Evolutionary conservation across 1,140 invertebrate species (phyloP), one percentile per base, ranked within the genome.

Genomic region (Formica selysi): DNA sequence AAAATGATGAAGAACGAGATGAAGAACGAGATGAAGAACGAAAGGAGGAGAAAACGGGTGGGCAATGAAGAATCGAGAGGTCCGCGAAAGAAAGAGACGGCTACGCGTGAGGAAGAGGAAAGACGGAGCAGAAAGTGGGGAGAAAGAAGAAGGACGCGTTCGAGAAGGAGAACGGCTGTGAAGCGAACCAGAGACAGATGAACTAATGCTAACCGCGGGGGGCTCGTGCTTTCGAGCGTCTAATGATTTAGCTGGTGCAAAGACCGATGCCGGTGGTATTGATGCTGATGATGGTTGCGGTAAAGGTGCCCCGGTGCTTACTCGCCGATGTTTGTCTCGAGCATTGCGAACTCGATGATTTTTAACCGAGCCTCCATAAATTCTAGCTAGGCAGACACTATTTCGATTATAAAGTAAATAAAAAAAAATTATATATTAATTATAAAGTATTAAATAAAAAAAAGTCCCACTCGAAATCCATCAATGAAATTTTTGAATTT

Each of bases 121-220:
- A 54, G 44, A 57, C 29, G 57, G 65, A 76, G 26, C 6, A 6
- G 62, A 48, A 64, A 38, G 73, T 70, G n/a, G 65, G 64, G 48
- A n/a, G 8, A 57, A 51, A 19, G 61, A 44, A 76, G 80, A 62
- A 88, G 76, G 78, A 86, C 65, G 32, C 74, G 80, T 76, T 44
- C 29, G 65, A 74, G 76, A 76, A 90, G 81, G 89, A 80, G 87
- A 78, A 90, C 83, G 91, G 91, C 90, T 90, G 91, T 91, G 90
- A 92, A 91, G 92, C 91, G 88, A 92, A 91, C 85, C 90, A 91
- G 93, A 94, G 93, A 95, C 93, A 93, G 94, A 94, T 94, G 92
- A 95, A 95, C 94, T 94, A 94, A 95, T 94, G 93, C 93, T 91
- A 94, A 90, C 93, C 83, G 86, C 93, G 81, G 93, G 94, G 92